A percentile compares a stretch with the other conserved stretches of the same genome.
These are phyloP conservation scores for Scopus umbretta DNA, from an alignment of 2,113 vertebrate genomes.

Conservation along the genomic window DNA sequence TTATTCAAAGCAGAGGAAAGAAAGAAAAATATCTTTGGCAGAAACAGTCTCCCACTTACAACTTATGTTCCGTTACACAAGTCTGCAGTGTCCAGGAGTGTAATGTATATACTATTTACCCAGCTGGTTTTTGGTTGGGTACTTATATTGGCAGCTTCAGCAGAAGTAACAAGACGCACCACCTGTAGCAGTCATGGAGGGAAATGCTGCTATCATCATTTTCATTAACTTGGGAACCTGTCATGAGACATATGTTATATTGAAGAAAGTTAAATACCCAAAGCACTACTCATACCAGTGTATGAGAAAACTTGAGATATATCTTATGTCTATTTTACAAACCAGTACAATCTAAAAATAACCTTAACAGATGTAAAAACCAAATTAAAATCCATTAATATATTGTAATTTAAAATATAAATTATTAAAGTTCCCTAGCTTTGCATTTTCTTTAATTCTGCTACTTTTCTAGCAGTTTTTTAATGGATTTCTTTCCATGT, in stretches of 20 bases:
- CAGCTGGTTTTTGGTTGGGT: background rate
- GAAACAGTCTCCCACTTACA: background rate
- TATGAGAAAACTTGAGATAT: background rate
- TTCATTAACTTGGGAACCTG: background rate
- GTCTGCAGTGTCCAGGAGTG: rapidly evolving
- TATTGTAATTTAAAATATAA: background rate
- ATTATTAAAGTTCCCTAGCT: background rate
- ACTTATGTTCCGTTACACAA: background rate
- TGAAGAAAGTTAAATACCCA: background rate
- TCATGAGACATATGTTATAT: background rate
- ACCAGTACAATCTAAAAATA: background rate
- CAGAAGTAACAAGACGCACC: background rate
- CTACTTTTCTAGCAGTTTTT: background rate
- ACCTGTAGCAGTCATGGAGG: background rate
- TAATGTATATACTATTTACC: background rate
- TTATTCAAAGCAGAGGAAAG: background rate
- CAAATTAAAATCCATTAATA: background rate
- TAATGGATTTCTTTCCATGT: background rate
- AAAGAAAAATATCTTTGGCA: background rate
- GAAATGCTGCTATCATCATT: background rate
- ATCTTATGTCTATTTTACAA: background rate
- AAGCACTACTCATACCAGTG: background rate
- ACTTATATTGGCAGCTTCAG: background rate
- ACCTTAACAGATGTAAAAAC: background rate
- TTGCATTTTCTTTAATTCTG: background rate